phyloP scores from a whole-genome alignment of 1,140 invertebrate genomes.

The Trissolcus basalis region DNA sequence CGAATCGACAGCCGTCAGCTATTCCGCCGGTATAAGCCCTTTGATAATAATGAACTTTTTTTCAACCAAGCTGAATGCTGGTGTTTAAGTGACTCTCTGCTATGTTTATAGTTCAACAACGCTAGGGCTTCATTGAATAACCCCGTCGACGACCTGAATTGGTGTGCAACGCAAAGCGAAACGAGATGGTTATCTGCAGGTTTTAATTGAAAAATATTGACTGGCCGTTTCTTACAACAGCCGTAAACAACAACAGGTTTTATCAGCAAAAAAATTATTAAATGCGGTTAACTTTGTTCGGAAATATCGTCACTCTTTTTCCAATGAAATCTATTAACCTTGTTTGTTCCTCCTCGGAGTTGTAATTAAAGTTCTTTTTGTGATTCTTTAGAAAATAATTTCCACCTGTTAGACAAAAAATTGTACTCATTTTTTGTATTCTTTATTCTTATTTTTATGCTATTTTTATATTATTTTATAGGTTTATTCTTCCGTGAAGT shows the following conservation, averaged over 20 bases:
- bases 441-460: no score
- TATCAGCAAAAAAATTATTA: neutral
- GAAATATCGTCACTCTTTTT: no score
- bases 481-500: no score
- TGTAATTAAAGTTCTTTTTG: no score
- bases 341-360: no score
- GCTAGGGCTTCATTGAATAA: slow-evolving; percentile 48
- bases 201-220: slow-evolving; percentile 32
- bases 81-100: slow-evolving; percentile 26
- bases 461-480: no score
- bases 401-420: no score
- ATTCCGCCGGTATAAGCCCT: slow-evolving; percentile 32
- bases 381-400: no score
- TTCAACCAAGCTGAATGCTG: slow-evolving; percentile 15
- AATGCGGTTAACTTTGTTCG: neutral
- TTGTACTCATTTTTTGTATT: no score
- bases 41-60: slow-evolving; percentile 48
- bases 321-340: no score
- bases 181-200: slow-evolving; percentile 28
- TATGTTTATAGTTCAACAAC: slow-evolving; percentile 36
- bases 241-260: slow-evolving; percentile 12
- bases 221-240: neutral
- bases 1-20: slow-evolving; percentile 40
- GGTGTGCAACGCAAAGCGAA: slow-evolving; percentile 37
- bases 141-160: slow-evolving; percentile 16